Evolutionary conservation across 2,797 vertebrate genomes (phyloP).

Genomic region (Bradypus variegatus): DNA sequence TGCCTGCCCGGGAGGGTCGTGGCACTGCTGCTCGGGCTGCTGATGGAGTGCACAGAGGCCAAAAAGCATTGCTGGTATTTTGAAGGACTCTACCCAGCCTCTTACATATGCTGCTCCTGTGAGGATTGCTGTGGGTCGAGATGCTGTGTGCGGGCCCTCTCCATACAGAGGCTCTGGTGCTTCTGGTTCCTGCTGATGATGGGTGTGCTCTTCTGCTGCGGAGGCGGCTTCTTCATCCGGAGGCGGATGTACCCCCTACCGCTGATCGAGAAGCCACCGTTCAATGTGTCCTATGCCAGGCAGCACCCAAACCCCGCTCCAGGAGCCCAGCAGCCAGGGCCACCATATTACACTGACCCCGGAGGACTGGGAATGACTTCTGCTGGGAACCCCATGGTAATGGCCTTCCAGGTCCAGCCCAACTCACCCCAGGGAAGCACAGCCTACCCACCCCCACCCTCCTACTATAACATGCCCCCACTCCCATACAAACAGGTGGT

Average conservation of each 20-base stretch:
- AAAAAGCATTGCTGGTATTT: conserved; percentile 99
- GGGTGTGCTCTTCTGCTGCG: conserved; percentile 94
- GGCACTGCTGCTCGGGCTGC: conserved; percentile 58
- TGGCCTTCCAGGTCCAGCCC: conserved; percentile 81
- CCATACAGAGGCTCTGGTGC: conserved; percentile 96
- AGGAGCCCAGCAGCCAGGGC: conserved; percentile 86
- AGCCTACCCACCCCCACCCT: conserved; percentile 88
- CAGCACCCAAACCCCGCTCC: conserved; percentile 79
- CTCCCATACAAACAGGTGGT: conserved; percentile 94
- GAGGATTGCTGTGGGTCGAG: conserved; percentile 97
- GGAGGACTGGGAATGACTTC: conserved; percentile 76
- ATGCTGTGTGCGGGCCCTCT: conserved; percentile 94
- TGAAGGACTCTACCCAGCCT: conserved; percentile 91
- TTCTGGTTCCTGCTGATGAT: conserved; percentile 99
- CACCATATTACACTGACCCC: conserved; percentile 85
- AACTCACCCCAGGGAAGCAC: conserved; percentile 82
- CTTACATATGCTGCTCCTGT: conserved; percentile 91
- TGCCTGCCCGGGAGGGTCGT: neutral
- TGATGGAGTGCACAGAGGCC: conserved; percentile 80
- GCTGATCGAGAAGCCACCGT: conserved; percentile 88
- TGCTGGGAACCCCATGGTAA: conserved; percentile 71
- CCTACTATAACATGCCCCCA: conserved; percentile 95
- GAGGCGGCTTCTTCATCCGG: conserved; percentile 93
- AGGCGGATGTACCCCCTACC: conserved; percentile 91
- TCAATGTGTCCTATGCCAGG: conserved; percentile 95